Evolutionary conservation across 1,140 invertebrate species (phyloP).

Genomic region (Pseudomyrmex dendroicus): DNA sequence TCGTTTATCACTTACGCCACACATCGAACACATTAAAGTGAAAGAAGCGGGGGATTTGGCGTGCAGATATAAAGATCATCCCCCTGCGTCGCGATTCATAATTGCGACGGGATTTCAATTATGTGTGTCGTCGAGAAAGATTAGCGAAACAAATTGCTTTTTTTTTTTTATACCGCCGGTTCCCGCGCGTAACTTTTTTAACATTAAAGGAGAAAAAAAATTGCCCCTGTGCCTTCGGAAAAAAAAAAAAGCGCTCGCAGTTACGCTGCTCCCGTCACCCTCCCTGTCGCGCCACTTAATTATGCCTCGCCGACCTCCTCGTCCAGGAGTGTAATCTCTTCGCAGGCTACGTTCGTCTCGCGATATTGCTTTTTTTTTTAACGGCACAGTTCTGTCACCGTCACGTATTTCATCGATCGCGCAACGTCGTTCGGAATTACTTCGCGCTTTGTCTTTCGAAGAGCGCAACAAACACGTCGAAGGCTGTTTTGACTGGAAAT

Average conservation of each 20-base stretch:
- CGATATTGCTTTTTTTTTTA: slow-evolving; percentile 30
- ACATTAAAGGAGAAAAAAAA: slow-evolving; percentile 61
- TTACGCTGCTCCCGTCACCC: slow-evolving; percentile 70
- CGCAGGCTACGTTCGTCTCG: slow-evolving; percentile 23
- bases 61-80: not conserved
- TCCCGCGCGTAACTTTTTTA: slow-evolving; percentile 79
- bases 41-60: slow-evolving; percentile 3
- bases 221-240: slow-evolving; percentile 8
- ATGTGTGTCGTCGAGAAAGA: slow-evolving; percentile 75
- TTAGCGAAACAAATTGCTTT: slow-evolving; percentile 75
- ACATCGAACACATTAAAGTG: slow-evolving; percentile 22
- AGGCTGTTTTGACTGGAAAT: slow-evolving; percentile 80
- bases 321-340: slow-evolving; percentile 52
- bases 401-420: slow-evolving; percentile 26
- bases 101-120: slow-evolving; percentile 76
- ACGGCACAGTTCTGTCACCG: slow-evolving; percentile 17
- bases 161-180: slow-evolving; percentile 59
- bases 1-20: slow-evolving; percentile 30
- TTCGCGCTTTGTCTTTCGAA: not conserved
- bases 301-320: slow-evolving; percentile 76
- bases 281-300: slow-evolving; percentile 81
- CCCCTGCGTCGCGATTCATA: slow-evolving; percentile 58
- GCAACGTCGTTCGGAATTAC: not conserved
- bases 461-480: slow-evolving; percentile 46
- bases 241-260: slow-evolving; percentile 58